A percentile compares a stretch with the other conserved stretches of the same genome.
Evolutionary conservation across 2,797 vertebrate genomes (phyloP).

Genomic region (Chaenodraco wilsoni): DNA sequence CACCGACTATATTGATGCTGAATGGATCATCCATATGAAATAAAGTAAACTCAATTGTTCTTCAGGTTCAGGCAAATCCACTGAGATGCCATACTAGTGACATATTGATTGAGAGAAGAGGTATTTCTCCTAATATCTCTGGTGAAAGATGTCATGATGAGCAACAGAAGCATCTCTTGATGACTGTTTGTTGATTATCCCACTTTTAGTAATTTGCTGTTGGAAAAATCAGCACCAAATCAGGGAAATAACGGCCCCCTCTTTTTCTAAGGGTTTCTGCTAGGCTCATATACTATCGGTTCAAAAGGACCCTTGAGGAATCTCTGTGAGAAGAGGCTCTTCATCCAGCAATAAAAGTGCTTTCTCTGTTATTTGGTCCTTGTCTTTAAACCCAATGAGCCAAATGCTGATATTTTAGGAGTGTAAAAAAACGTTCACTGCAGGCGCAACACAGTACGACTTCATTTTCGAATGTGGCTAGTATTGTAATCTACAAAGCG

Average conservation of each 20-base stretch:
- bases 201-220: background rate
- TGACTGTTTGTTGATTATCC: background rate
- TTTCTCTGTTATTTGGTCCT: background rate
- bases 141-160: background rate
- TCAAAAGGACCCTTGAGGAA: background rate
- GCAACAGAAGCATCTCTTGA: background rate
- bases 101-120: background rate
- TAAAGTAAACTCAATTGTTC: background rate
- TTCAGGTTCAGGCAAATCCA: too few relatives aligned
- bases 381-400: background rate
- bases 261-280: background rate
- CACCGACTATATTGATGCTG: background rate
- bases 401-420: background rate
- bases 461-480: background rate
- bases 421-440: too few relatives aligned
- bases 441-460: background rate
- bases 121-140: background rate
- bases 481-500: too few relatives aligned
- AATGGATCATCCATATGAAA: background rate
- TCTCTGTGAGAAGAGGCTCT: background rate
- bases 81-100: background rate
- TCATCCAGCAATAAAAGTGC: background rate
- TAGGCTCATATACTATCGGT: background rate
- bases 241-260: background rate
- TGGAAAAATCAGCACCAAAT: background rate